These are phyloP conservation scores for Edolisoma coerulescens DNA, from an alignment of 2,113 vertebrate genomes.

Conservation along the genomic window DNA sequence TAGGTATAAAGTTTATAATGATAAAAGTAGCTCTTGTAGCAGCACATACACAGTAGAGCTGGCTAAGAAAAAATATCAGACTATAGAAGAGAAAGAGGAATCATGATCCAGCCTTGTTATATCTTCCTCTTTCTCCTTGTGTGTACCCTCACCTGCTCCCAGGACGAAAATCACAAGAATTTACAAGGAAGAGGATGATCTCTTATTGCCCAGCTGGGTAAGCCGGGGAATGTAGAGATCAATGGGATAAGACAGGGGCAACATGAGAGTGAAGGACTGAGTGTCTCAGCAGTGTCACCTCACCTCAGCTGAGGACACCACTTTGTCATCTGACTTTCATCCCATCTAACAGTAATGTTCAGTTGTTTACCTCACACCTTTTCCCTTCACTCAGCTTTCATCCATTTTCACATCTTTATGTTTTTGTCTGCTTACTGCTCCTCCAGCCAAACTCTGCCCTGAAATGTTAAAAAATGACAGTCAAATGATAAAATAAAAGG, in stretches of 20 bases:
- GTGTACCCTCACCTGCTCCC: neutral
- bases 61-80: neutral
- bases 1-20: neutral
- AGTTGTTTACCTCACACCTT: neutral
- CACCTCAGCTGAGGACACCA: neutral
- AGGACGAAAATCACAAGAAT: neutral
- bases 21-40: neutral
- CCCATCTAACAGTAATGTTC: neutral
- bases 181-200: neutral
- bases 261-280: neutral
- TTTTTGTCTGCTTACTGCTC: neutral
- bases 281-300: neutral
- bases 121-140: neutral
- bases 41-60: neutral
- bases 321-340: neutral
- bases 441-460: neutral
- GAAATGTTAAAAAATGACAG: slow-evolving; percentile 13
- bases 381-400: neutral
- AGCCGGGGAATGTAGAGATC: rapidly evolving
- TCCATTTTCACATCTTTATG: neutral
- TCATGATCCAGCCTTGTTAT: neutral
- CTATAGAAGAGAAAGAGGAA: neutral
- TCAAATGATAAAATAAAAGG: slow-evolving; percentile 7
- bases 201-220: neutral
- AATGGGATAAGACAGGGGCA: neutral